phyloP scores from a whole-genome alignment of 2,888 invertebrate genomes.

The Drosophila paranaensis region DNA sequence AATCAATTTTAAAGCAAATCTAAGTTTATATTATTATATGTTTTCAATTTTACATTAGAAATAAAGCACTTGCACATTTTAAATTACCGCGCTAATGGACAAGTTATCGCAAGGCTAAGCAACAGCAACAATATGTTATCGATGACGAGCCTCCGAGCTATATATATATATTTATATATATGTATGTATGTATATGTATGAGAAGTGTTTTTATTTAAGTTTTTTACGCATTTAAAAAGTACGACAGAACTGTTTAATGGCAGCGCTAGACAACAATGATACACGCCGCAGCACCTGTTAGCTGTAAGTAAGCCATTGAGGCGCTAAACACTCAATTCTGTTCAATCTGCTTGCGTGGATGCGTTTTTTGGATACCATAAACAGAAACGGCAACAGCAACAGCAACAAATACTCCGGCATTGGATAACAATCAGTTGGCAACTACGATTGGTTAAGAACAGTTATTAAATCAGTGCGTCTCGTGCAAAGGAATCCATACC shows the following conservation, averaged over 20 bases:
- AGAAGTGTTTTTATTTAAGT: constrained; percentile 67
- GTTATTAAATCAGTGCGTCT: constrained; percentile 13
- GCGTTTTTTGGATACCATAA: constrained; percentile 36
- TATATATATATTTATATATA: constrained; percentile 21
- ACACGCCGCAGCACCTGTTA: constrained; percentile 14
- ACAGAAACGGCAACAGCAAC: constrained; percentile 28
- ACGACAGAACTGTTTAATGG: constrained; percentile 9
- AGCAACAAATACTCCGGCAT: constrained; percentile 33
- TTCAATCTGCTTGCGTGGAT: constrained; percentile 56
- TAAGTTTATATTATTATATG: too few species aligned
- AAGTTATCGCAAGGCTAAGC: constrained; percentile 27
- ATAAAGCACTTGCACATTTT: too few species aligned
- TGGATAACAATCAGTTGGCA: constrained; percentile 49
- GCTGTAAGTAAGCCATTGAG: constrained; percentile 39
- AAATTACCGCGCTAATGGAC: constrained; percentile 4
- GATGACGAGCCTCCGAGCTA: constrained; percentile 63
- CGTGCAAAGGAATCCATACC: constrained; percentile 1
- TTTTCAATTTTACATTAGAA: not conserved
- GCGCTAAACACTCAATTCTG: constrained; percentile 8
- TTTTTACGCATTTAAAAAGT: constrained; percentile 45
- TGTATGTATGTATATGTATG: constrained; percentile 41
- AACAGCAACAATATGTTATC: constrained; percentile 46
- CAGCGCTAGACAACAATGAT: constrained; percentile 31
- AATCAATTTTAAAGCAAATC: not conserved
- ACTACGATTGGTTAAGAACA: constrained; percentile 15